Evolutionary conservation across 2,888 invertebrate species (phyloP), one percentile per base, ranked within the genome.

Genomic region (Leucophenga maculata): DNA sequence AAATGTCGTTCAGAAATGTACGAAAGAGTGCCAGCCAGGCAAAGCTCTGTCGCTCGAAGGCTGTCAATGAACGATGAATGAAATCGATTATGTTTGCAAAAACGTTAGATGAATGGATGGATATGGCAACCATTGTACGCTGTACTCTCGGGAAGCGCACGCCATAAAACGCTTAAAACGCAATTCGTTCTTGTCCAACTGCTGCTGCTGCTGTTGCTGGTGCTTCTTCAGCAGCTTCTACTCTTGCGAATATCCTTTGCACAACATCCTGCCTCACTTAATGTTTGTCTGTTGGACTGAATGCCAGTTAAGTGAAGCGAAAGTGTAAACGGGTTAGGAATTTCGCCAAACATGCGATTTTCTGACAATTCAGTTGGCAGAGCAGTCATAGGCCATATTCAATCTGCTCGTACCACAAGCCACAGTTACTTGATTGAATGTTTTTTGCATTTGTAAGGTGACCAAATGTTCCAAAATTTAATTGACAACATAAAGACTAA

Each of bases 251-350:
- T 13, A 46, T 46, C 1, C 50, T 18, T 16, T 1, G 50, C 2
- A 26, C 46, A 46, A 48, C 11, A 16, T 16, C 48, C 50, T 50
- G n/a, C 13, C 16, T 6, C 18, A 50, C 65, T 65, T 60, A 48
- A 65, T 54, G 67, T 48, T 70, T 69, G 60, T 48, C 64, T 60
- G 69, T 14, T 72, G 68, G 26, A 32, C n/a, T n/a, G 62, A 77
- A 77, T 77, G 77, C 84, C 78, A 67, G 74, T 72, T 70, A 75
- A 85, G 69, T 80, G 77, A 84, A 80, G 78, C 83, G 85, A 73
- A 82, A 77, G 80, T 81, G 78, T 75, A 71, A 84, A 83, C 80
- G 85, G 80, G 82, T 82, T 84, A 72, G 71, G 59, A 70, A 72
- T 60, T 65, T 66, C 67, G 69, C 70, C 64, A 67, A 72, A 69